Evolutionary conservation across 2,888 invertebrate species (phyloP).

Genomic region (Phanerotoma sp.): DNA sequence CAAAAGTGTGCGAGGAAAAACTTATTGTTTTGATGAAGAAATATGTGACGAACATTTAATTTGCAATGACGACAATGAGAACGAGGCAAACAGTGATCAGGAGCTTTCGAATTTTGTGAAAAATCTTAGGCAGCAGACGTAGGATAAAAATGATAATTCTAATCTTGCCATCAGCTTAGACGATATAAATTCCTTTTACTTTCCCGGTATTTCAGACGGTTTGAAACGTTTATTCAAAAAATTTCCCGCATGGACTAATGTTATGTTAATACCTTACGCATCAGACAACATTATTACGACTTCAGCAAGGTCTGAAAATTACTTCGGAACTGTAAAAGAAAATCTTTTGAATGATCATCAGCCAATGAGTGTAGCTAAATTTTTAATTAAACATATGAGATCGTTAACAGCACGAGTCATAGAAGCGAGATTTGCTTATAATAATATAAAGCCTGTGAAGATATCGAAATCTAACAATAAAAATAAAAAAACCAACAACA

Average conservation of each 20-base stretch:
- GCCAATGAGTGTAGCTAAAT: background rate
- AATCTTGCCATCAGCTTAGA: background rate
- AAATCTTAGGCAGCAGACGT: conserved; percentile 2
- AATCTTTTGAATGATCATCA: background rate
- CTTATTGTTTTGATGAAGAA: background rate
- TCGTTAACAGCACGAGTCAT: too few relatives aligned
- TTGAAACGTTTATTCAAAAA: conserved; percentile 6
- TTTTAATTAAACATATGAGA: background rate
- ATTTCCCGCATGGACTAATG: conserved; percentile 24
- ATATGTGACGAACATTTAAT: background rate
- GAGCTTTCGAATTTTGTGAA: background rate
- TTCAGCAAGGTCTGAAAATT: conserved; percentile 15
- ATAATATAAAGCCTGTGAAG: too few relatives aligned
- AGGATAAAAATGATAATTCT: background rate
- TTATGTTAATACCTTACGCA: conserved; percentile 10
- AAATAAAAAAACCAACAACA: too few relatives aligned
- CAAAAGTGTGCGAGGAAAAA: background rate
- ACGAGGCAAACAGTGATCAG: background rate
- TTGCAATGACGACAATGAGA: background rate
- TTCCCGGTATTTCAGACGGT: conserved; percentile 5
- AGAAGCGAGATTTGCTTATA: too few relatives aligned
- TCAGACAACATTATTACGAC: conserved; percentile 10
- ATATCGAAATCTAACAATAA: too few relatives aligned
- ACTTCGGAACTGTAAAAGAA: conserved; percentile 9
- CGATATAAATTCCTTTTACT: conserved; percentile 13